phyloP scores from a whole-genome alignment of 2,113 vertebrate genomes.

The Anarrhichthys ocellatus region DNA sequence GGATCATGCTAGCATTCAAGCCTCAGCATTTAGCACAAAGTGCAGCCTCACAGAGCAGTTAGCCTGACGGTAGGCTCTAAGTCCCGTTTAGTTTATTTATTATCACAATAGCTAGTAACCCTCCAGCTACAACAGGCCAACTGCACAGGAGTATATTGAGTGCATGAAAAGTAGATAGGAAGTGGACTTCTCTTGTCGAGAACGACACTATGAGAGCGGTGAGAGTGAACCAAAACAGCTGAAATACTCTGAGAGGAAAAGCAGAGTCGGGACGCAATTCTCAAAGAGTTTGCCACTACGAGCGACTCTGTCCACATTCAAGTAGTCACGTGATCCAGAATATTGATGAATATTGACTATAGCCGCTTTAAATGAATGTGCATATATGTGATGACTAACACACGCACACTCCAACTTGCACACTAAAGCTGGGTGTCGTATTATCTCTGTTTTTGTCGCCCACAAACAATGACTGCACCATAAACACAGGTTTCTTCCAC shows the following conservation, averaged over 20 bases:
- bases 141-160: background rate
- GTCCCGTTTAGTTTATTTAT: background rate
- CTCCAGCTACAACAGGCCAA: background rate
- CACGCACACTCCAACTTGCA: background rate
- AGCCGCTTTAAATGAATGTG: background rate
- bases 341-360: background rate
- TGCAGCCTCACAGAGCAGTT: background rate
- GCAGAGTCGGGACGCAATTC: background rate
- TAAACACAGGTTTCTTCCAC: slow-evolving; percentile 57
- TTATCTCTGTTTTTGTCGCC: slow-evolving; percentile 27
- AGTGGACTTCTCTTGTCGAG: background rate
- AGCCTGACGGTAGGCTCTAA: background rate
- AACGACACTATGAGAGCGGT: background rate
- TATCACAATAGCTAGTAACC: background rate
- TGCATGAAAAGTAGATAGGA: background rate
- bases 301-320: background rate
- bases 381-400: background rate
- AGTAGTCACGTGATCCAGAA: background rate
- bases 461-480: slow-evolving; percentile 48
- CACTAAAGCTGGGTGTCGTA: background rate
- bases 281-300: background rate
- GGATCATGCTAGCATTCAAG: background rate
- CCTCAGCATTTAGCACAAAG: background rate
- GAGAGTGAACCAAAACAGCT: background rate
- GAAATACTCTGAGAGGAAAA: background rate